Percentiles rank a stretch among this genome's conserved stretches.
Conservation (phyloP, 2,797 vertebrate genomes). For the Leucoraja ocellata region DNA sequence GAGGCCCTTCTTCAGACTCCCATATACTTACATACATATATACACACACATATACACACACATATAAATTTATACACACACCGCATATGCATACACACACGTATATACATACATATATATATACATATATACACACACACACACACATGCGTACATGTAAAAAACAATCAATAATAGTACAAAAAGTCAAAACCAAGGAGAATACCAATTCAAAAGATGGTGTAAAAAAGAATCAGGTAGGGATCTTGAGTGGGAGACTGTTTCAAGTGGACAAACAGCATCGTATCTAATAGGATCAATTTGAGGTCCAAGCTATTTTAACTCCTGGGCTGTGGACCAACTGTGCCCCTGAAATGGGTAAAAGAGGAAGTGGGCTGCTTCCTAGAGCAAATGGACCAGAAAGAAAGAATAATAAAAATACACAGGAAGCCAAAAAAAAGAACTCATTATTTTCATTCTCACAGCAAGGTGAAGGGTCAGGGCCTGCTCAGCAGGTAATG, state of each 20-base stretch:
- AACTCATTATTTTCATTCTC: constrained; percentile 20
- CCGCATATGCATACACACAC: too few relatives aligned
- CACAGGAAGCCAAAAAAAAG: background rate
- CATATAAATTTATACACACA: too few relatives aligned
- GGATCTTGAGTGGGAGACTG: background rate
- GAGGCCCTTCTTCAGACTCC: too few relatives aligned
- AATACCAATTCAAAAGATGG: background rate
- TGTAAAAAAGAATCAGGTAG: background rate
- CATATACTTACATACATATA: too few relatives aligned
- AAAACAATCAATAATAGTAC: too few relatives aligned
- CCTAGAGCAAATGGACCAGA: background rate
- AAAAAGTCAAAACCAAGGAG: too few relatives aligned
- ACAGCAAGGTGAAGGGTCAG: background rate
- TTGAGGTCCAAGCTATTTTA: background rate
- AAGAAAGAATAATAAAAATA: constrained; percentile 24
- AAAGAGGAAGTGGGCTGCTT: background rate
- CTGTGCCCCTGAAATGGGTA: background rate
- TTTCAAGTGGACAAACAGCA: background rate
- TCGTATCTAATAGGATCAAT: too few relatives aligned
- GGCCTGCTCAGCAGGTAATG: background rate
- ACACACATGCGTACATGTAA: too few relatives aligned
- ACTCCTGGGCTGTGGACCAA: background rate
- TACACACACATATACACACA: too few relatives aligned
- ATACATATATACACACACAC: too few relatives aligned
- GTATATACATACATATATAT: too few relatives aligned